Evolutionary conservation across 30 jellyfish, hydroid and myxozoan genomes (phyloP), one percentile per base, ranked within the genome.

Genomic region (Pseudorhiza aurosa): DNA sequence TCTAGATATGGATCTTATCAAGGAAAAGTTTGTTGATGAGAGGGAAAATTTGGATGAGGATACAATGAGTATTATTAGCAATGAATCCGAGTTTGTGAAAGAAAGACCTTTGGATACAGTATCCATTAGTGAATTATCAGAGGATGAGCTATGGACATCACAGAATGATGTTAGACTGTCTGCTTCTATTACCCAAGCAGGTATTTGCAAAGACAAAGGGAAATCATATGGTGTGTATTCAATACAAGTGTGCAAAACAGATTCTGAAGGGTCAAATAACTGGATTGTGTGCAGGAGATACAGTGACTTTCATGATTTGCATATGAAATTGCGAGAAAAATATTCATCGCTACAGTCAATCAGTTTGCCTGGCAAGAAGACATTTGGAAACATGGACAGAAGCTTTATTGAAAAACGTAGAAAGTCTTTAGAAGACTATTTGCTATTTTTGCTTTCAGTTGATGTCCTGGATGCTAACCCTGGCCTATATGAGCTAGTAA

Each of bases 271-370:
- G 32, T 92, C 98, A 36, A 42, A 82, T 32, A 92, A 84, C 68
- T 92, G 98, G 98, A 80, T 82, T 65, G 95, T 92, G 19, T 72
- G 95, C 65, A 50, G 98, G 43, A 74, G 98, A 53, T 92, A 92
- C 85, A 85, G 97, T 35, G 98, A 92, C 49, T 92, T 92, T 78
- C 98, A 92, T 58, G 98, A 92, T 76, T 57, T 92, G 32, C 98
- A 92, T 71, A 77, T 92, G 96, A 91, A 92, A 49, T 65, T 92
- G 0, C 60, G 90, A 40, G 98, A 92, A 65, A 92, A 78, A 96
- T 92, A 56, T 49, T 17, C 81, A 28, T 79, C 96, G 17, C 65
- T 92, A 26, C 65, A 77, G 22, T 51, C 87, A 81, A 32, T 85
- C 11, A 53, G 45, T 25, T 39, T 92, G 58, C 98, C 98, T 32